Evolutionary conservation across 2,888 invertebrate genomes (phyloP).

Genomic region (Endotricha flammealis): DNA sequence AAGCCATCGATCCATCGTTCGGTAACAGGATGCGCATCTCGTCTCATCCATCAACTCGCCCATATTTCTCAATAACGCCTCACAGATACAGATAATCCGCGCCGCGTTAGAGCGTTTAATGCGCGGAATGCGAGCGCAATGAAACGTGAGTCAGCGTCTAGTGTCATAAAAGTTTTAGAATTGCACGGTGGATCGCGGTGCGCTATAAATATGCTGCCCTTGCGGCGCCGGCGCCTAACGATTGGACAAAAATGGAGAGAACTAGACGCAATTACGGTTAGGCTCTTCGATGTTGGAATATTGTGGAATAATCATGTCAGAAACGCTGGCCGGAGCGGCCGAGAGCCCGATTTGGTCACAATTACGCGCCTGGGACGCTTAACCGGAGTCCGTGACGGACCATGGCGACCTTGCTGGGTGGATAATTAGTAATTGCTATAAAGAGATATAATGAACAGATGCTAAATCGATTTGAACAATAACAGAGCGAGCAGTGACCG

Average conservation of each 20-base stretch:
- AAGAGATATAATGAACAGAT: slow-evolving; percentile 26
- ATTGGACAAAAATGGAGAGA: slow-evolving; percentile 45
- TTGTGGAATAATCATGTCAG: slow-evolving; percentile 31
- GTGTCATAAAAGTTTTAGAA: slow-evolving; percentile 36
- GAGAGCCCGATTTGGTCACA: slow-evolving; percentile 40
- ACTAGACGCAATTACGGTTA: slow-evolving; percentile 29
- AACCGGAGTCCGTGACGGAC: slow-evolving; percentile 26
- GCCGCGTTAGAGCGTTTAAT: slow-evolving; percentile 33
- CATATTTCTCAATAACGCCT: slow-evolving; percentile 28
- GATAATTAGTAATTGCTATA: slow-evolving; percentile 55
- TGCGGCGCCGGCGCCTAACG: slow-evolving; percentile 33
- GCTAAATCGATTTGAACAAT: slow-evolving; percentile 11
- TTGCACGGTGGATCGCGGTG: slow-evolving; percentile 20
- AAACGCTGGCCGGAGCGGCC: slow-evolving; percentile 18
- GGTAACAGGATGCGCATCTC: slow-evolving; percentile 26
- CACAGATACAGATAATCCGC: slow-evolving; percentile 28
- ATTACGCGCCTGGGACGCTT: slow-evolving; percentile 29
- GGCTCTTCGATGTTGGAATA: slow-evolving; percentile 21
- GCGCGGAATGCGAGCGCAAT: slow-evolving; percentile 24
- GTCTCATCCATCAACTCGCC: slow-evolving; percentile 26
- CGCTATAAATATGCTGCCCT: slow-evolving; percentile 46
- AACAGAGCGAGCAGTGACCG: slow-evolving; percentile 6
- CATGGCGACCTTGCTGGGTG: slow-evolving; percentile 39
- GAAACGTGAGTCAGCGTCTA: slow-evolving; percentile 34
- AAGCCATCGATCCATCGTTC: slow-evolving; percentile 38